phyloP scores from a whole-genome alignment of 2,888 invertebrate species.

The Plusia festucae region DNA sequence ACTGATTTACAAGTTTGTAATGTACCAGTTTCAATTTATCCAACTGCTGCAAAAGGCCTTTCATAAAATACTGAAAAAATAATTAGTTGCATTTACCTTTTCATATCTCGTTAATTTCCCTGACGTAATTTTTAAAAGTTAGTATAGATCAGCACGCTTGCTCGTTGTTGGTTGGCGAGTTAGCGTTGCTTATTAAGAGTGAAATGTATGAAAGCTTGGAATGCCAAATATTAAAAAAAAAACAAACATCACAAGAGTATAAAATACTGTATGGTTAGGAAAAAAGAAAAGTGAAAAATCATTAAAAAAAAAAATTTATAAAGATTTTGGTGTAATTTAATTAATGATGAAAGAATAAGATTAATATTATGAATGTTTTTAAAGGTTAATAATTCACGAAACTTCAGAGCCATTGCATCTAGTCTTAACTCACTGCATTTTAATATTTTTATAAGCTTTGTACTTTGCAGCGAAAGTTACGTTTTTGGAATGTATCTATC shows the following conservation, averaged over 20 bases:
- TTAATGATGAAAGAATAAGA: too few species aligned
- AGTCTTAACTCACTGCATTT: constrained; percentile 39
- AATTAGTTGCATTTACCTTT: too few species aligned
- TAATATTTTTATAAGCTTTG: constrained; percentile 11
- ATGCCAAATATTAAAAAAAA: background rate
- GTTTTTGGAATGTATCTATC: constrained; percentile 12
- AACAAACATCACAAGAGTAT: background rate
- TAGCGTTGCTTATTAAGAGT: too few species aligned
- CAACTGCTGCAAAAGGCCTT: background rate
- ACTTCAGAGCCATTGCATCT: constrained; percentile 52
- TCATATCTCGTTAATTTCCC: too few species aligned
- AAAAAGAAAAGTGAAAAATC: too few species aligned
- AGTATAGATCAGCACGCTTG: too few species aligned
- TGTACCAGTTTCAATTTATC: background rate
- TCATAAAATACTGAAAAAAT: too few species aligned
- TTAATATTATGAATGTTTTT: constrained; percentile 16
- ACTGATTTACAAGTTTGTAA: background rate
- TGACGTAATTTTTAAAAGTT: too few species aligned
- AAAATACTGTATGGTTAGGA: too few species aligned
- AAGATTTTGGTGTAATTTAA: constrained; percentile 27
- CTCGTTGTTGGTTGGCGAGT: too few species aligned
- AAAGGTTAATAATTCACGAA: constrained; percentile 19
- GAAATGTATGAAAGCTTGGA: too few species aligned
- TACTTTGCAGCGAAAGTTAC: constrained; percentile 1
- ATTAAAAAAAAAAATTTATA: too few species aligned